Evolutionary conservation across 2,888 invertebrate species (phyloP), one percentile per base, ranked within the genome.

Genomic region (Lasioglossum pauxillum): DNA sequence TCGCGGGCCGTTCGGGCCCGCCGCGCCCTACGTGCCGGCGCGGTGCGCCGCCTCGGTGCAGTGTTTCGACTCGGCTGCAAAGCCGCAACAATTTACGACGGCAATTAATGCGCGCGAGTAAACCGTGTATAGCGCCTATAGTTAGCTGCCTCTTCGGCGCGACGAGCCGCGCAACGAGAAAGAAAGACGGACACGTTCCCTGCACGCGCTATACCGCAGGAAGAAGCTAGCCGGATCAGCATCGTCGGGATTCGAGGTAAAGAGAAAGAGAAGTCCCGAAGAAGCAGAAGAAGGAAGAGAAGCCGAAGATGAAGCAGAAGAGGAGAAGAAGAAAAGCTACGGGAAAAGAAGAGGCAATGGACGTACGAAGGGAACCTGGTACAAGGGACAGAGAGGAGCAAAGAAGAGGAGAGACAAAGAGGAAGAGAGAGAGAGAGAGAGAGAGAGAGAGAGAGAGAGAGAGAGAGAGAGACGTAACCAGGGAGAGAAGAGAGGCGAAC

Each of bases 51-150:
- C n/a, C 53, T 53, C 83, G 81, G 84, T 71, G 83, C 87, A 89
- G 83, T 87, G 88, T 90, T 87, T 82, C 84, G 90, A 85, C 88
- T 76, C 87, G 86, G 92, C 84, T 78, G 84, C 91, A 91, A 94
- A 93, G 93, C 93, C 93, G 93, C 95, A 94, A 94, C 94, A 95
- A 95, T 95, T 95, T 95, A 95, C 95, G 95, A 95, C 94, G 94
- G 95, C 95, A 95, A 95, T 95, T 95, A 95, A 95, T 94, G 94
- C 94, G 93, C 94, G 92, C 93, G 94, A 94, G 94, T 93, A 94
- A 94, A 94, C 93, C 94, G 93, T 93, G 93, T 90, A 93, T 92
- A 91, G 90, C 92, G 92, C 90, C 93, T 92, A 91, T 92, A 91
- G 93, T 93, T 92, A 91, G 90, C 90, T 91, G 88, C 86, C 88